Conservation (phyloP, 2,113 vertebrate species). For the Rallus limicola region DNA sequence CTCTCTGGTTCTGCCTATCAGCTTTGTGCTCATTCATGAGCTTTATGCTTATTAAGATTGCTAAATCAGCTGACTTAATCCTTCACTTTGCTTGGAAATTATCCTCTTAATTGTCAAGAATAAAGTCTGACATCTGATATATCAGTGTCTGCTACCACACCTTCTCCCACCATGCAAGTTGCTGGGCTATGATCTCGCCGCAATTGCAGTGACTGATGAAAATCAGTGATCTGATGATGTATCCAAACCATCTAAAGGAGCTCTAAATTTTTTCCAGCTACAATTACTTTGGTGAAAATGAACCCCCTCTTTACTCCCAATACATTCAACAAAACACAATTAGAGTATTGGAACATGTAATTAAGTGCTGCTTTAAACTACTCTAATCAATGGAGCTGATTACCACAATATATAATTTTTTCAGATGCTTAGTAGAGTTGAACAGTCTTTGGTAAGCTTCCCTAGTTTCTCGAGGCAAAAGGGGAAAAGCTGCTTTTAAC, state of each 20-base stretch:
- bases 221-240: constrained; percentile 64
- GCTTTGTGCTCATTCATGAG: constrained; percentile 51
- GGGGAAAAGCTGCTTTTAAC: constrained; percentile 68
- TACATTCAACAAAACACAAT: constrained; percentile 73
- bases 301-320: constrained; percentile 67
- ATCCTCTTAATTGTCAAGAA: constrained; percentile 48
- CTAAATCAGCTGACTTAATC: constrained; percentile 63
- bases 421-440: constrained; percentile 69
- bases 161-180: neutral
- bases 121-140: neutral
- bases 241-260: constrained; percentile 67
- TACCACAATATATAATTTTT: constrained; percentile 78
- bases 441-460: constrained; percentile 65
- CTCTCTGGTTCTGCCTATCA: constrained; percentile 58
- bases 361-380: constrained; percentile 79
- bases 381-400: constrained; percentile 79
- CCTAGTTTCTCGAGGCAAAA: constrained; percentile 66
- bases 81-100: constrained; percentile 67
- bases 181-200: constrained; percentile 49
- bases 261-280: constrained; percentile 50
- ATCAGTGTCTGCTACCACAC: constrained; percentile 27
- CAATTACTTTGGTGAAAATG: constrained; percentile 75
- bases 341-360: constrained; percentile 74
- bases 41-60: constrained; percentile 29
- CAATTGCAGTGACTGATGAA: constrained; percentile 56